Conservation (phyloP, 2,113 vertebrate species). For the Gadus macrocephalus region DNA sequence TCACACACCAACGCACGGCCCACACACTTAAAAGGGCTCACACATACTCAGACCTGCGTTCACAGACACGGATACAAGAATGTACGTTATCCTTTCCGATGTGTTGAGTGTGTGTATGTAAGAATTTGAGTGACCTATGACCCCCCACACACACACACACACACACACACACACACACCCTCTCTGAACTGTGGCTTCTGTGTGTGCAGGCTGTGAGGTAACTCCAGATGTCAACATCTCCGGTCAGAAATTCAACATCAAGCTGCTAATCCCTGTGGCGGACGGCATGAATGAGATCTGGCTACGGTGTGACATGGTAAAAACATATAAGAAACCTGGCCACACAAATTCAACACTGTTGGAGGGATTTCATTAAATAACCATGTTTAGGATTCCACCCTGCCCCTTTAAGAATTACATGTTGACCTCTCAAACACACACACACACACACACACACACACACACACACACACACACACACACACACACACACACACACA, state of each 20-base stretch:
- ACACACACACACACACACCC: neutral
- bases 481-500: too few species aligned
- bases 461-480: too few species aligned
- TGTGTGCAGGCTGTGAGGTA: slow-evolving; percentile 89
- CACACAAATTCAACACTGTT: too few species aligned
- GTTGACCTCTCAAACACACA: too few species aligned
- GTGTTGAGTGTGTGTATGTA: neutral
- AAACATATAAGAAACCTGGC: neutral
- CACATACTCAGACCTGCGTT: too few species aligned
- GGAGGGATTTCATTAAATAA: too few species aligned
- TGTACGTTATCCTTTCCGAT: too few species aligned
- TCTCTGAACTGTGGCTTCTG: slow-evolving; percentile 16
- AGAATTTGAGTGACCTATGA: slow-evolving; percentile 4
- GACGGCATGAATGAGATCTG: slow-evolving; percentile 99
- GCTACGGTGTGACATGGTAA: slow-evolving; percentile 95
- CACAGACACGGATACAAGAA: too few species aligned
- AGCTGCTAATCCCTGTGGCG: slow-evolving; percentile 93
- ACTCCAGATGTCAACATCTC: slow-evolving; percentile 99
- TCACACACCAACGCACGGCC: too few species aligned
- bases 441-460: too few species aligned
- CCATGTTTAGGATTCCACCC: too few species aligned
- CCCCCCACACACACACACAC: slow-evolving; percentile 20
- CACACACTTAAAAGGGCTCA: neutral
- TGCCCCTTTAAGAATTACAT: too few species aligned
- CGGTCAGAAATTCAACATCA: slow-evolving; percentile 98